Evolutionary conservation across 2,888 invertebrate genomes (phyloP).

Genomic region (Yponomeuta cagnagella): DNA sequence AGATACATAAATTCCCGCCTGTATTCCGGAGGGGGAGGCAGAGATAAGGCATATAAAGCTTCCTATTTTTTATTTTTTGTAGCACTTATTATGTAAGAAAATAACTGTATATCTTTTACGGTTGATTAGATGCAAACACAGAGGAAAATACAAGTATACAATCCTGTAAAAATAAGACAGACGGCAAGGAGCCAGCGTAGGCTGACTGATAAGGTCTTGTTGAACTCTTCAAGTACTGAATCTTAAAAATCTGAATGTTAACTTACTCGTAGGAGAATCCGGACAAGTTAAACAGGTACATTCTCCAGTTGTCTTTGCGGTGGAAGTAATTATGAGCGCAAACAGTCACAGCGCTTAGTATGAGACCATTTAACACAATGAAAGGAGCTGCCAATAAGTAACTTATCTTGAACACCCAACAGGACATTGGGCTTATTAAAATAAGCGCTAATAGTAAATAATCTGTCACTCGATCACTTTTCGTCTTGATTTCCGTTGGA

Average conservation of each 20-base stretch:
- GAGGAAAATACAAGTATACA: too few species aligned
- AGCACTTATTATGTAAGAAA: too few species aligned
- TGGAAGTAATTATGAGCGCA: slow-evolving; percentile 89
- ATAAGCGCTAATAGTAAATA: slow-evolving; percentile 39
- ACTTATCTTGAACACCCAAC: slow-evolving; percentile 47
- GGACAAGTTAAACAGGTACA: slow-evolving; percentile 85
- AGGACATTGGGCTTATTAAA: slow-evolving; percentile 38
- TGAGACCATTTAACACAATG: slow-evolving; percentile 36
- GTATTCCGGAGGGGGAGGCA: too few species aligned
- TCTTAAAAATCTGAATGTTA: background rate
- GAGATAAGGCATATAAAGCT: too few species aligned
- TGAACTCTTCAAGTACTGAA: too few species aligned
- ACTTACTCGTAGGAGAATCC: slow-evolving; percentile 78
- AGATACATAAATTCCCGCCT: too few species aligned
- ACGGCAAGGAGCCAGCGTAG: too few species aligned
- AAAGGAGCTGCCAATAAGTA: slow-evolving; percentile 38
- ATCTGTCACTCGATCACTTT: slow-evolving; percentile 51
- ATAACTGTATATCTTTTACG: too few species aligned
- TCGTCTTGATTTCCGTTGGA: slow-evolving; percentile 43
- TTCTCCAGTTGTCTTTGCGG: slow-evolving; percentile 84
- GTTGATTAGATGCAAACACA: too few species aligned
- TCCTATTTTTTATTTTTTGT: too few species aligned
- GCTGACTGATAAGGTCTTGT: too few species aligned
- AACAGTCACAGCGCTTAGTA: slow-evolving; percentile 61
- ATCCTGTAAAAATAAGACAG: too few species aligned